Evolutionary conservation across 2,797 vertebrate genomes (phyloP).

Genomic region (Morelia viridis): DNA sequence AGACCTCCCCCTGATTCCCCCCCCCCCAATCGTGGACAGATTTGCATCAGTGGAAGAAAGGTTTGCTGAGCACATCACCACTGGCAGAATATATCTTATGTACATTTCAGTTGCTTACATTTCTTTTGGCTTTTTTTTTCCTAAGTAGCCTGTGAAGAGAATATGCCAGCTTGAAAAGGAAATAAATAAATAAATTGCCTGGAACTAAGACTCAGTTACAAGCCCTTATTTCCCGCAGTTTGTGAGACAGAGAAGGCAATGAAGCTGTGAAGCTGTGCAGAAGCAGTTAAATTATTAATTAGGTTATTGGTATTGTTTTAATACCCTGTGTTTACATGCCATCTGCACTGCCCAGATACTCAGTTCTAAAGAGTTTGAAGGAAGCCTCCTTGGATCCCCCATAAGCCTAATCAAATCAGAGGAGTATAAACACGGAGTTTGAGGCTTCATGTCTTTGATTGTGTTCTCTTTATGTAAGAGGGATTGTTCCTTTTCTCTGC

Average conservation of each 20-base stretch:
- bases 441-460: neutral
- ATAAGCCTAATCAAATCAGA: neutral
- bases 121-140: conserved; percentile 45
- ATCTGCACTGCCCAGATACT: conserved; percentile 37
- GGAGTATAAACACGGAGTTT: neutral
- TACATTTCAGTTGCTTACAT: conserved; percentile 40
- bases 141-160: conserved; percentile 45
- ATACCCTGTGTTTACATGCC: conserved; percentile 51
- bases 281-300: conserved; percentile 66
- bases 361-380: conserved; percentile 36
- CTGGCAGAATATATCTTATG: conserved; percentile 20
- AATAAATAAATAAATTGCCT: conserved; percentile 22
- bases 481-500: conserved; percentile 18
- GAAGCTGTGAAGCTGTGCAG: conserved; percentile 65
- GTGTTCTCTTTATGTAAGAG: conserved; percentile 14
- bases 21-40: conserved; percentile 63
- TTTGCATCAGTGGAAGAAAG: conserved; percentile 44
- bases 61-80: conserved; percentile 39
- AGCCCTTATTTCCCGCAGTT: fast-evolving
- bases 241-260: conserved; percentile 36
- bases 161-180: neutral
- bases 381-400: conserved; percentile 16
- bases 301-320: conserved; percentile 34
- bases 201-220: conserved; percentile 37
- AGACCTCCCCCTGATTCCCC: conserved; percentile 54